These are phyloP conservation scores for Crepidodera aurea DNA, from an alignment of 2,888 invertebrate species.

Conservation along the genomic window DNA sequence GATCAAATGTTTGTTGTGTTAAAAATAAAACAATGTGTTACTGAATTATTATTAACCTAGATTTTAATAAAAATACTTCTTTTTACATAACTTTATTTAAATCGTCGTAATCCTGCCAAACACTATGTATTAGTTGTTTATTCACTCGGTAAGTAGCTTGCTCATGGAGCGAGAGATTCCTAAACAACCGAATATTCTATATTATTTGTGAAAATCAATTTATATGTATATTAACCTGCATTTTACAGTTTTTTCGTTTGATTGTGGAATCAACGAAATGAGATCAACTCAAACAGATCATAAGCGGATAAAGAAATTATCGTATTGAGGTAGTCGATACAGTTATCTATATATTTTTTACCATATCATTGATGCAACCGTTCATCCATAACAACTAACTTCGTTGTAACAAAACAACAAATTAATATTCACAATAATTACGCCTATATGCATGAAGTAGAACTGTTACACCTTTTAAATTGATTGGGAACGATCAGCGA, in stretches of 20 bases:
- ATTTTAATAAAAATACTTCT: no score
- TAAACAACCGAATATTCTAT: no score
- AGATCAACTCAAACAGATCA: not conserved
- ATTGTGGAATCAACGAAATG: not conserved
- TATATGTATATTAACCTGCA: not conserved
- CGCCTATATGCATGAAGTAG: slow-evolving; percentile 18
- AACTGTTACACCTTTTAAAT: slow-evolving; percentile 20
- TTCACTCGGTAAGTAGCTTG: no score
- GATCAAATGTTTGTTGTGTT: no score
- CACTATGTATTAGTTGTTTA: no score
- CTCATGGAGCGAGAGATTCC: no score
- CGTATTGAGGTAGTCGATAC: not conserved
- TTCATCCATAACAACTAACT: slow-evolving; percentile 18
- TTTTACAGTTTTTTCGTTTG: not conserved
- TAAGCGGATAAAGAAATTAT: not conserved
- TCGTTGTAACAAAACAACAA: slow-evolving; percentile 15
- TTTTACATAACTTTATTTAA: no score
- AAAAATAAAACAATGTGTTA: no score
- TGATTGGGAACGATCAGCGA: not conserved
- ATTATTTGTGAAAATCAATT: no score
- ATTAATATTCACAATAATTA: slow-evolving; percentile 20
- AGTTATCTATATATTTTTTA: slow-evolving; percentile 8
- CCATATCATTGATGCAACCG: slow-evolving; percentile 1
- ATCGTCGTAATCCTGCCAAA: no score
- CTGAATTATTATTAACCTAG: no score